Percentiles rank a stretch among this genome's conserved stretches.
These are phyloP conservation scores for Apistogramma diplotaenia DNA, from an alignment of 2,113 vertebrate genomes.

Conservation along the genomic window DNA sequence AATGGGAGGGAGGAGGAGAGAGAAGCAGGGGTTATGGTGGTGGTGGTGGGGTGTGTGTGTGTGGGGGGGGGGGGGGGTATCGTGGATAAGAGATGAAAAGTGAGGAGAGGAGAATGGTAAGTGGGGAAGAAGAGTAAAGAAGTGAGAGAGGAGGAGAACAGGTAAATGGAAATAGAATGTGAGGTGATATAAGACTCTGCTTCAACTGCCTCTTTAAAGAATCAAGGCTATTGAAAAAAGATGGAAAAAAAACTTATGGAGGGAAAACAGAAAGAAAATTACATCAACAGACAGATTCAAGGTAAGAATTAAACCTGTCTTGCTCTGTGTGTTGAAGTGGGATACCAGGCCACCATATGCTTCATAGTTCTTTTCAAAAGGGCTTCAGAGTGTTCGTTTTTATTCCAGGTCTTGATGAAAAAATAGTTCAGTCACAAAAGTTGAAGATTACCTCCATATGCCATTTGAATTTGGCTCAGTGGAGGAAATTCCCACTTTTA, in stretches of 20 bases:
- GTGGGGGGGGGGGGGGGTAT: background rate
- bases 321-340: background rate
- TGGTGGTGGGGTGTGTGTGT: background rate
- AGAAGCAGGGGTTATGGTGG: background rate
- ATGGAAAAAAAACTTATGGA: background rate
- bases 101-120: background rate
- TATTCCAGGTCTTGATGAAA: conserved; percentile 31
- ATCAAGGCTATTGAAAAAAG: background rate
- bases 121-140: background rate
- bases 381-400: conserved; percentile 5
- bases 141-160: background rate
- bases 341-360: background rate
- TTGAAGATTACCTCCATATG: conserved; percentile 20
- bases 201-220: background rate
- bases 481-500: background rate
- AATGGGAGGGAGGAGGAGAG: background rate
- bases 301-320: conserved; percentile 6
- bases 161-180: conserved; percentile 4
- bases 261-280: background rate
- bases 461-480: background rate
- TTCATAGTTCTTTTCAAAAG: background rate
- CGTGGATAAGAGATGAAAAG: background rate
- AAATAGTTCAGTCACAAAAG: conserved; percentile 35
- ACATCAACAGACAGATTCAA: background rate
- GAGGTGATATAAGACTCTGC: background rate